These are phyloP conservation scores for Telmatherina bonti DNA, from an alignment of 2,797 vertebrate species.

Conservation along the genomic window DNA sequence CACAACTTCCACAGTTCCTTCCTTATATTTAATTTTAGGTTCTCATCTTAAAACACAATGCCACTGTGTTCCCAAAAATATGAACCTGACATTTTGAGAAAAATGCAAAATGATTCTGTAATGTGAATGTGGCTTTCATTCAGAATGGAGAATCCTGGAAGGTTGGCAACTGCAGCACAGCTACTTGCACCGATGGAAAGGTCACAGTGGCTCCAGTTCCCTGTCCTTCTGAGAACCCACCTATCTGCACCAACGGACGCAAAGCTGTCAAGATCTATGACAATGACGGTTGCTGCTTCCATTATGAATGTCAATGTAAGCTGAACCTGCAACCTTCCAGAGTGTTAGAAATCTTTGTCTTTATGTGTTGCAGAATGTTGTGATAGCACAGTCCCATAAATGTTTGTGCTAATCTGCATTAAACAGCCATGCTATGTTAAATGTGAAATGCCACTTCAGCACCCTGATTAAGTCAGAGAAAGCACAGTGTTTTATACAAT, in stretches of 20 bases:
- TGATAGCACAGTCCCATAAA: background rate
- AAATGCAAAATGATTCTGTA: background rate
- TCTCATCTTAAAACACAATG: no score
- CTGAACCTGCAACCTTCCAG: constrained; percentile 4
- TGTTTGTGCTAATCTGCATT: background rate
- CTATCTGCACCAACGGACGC: constrained; percentile 84
- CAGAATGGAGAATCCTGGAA: constrained; percentile 86
- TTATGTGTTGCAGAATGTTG: constrained; percentile 1
- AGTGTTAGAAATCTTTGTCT: background rate
- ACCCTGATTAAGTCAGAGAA: background rate
- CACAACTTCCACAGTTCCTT: no score
- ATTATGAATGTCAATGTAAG: constrained; percentile 86
- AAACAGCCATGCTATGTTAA: background rate
- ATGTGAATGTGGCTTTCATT: background rate
- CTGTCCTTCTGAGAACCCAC: constrained; percentile 71
- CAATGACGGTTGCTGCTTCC: constrained; percentile 84
- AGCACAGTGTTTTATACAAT: background rate
- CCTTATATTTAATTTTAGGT: no score
- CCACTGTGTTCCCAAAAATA: no score
- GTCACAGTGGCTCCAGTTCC: constrained; percentile 36
- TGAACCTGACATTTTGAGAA: background rate
- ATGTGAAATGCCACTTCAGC: background rate
- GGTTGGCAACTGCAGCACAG: constrained; percentile 83
- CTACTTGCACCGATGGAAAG: constrained; percentile 81
- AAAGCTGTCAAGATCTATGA: constrained; percentile 74